Evolutionary conservation across 2,888 invertebrate species (phyloP).

Genomic region (Dryococelus australis): DNA sequence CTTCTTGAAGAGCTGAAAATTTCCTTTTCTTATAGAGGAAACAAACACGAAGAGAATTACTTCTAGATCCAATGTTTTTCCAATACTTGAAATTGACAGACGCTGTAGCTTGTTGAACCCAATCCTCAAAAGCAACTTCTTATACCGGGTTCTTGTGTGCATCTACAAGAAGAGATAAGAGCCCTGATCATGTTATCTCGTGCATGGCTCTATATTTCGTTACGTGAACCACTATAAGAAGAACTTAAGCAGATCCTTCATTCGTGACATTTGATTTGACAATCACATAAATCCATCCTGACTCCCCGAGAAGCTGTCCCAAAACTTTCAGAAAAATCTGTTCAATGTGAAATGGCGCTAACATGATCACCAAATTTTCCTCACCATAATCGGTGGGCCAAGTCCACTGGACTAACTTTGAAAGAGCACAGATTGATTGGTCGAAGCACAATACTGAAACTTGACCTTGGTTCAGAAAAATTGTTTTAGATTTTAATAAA

Average conservation of each 20-base stretch:
- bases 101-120: no score
- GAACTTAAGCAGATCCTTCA: conserved; percentile 47
- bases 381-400: conserved; percentile 50
- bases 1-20: neutral
- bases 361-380: conserved; percentile 49
- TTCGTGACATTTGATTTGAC: conserved; percentile 46
- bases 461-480: conserved; percentile 49
- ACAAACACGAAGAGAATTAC: no score
- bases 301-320: conserved; percentile 47
- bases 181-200: conserved; percentile 43
- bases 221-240: conserved; percentile 34
- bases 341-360: conserved; percentile 52
- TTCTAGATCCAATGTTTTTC: no score
- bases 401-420: conserved; percentile 51
- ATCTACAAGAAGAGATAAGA: neutral
- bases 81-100: no score
- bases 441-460: conserved; percentile 48
- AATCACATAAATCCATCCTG: conserved; percentile 49
- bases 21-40: neutral
- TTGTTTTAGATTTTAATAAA: neutral
- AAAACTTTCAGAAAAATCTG: conserved; percentile 48
- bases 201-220: conserved; percentile 40
- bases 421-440: conserved; percentile 49
- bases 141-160: neutral
- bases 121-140: neutral